Base-by-base conservation (phyloP, 37 sponge, comb jelly and placozoan genomes). In the Aphrocallistes beatrix region DNA sequence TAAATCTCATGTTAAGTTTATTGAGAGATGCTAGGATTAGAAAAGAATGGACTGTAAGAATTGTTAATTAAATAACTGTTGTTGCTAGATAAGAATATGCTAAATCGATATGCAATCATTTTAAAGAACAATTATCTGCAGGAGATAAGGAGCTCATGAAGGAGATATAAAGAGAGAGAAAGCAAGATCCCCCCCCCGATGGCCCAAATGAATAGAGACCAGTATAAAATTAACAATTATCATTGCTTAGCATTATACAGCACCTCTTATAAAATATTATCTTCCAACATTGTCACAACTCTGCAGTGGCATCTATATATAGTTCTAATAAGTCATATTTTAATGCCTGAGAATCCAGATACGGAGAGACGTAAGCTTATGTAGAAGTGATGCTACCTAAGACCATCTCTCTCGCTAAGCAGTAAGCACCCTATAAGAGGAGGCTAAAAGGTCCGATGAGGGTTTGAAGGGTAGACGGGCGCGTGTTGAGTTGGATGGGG, bases 201-300 rank as follows among this genome's bases (percentile, higher is more conserved):
- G n/a, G 13, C 75, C 75, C 75, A 3, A 60, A 8, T 28, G 3
- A 32, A 28, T 60, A 60, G n/a, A 13, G 25, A 60, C 34, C 8
- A 6, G 21, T 25, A 19, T 60, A 60, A 60, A 60, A 60, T 60
- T 60, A 60, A 19, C 75, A 60, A 60, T 60, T 60, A 60, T 60
- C 75, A 60, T 60, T 60, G 75, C 75, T 60, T 60, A 60, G 75
- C 75, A 60, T 60, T 60, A 60, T 60, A 60, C 75, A 60, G 75
- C 75, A 60, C 75, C 75, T 21, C 75, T 60, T 60, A 60, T 60
- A 60, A 60, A 60, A 60, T 60, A 60, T 60, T 60, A 32, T 60
- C 75, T 60, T 30, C 75, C 75, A 28, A 60, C 75, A 60, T 60
- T 3, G 75, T 60, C 75, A 60, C 75, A 60, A 60, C 75, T 60